Evolutionary conservation across 2,113 vertebrate species (phyloP), one percentile per base, ranked within the genome.

Genomic region (Notarius quadriscutis): DNA sequence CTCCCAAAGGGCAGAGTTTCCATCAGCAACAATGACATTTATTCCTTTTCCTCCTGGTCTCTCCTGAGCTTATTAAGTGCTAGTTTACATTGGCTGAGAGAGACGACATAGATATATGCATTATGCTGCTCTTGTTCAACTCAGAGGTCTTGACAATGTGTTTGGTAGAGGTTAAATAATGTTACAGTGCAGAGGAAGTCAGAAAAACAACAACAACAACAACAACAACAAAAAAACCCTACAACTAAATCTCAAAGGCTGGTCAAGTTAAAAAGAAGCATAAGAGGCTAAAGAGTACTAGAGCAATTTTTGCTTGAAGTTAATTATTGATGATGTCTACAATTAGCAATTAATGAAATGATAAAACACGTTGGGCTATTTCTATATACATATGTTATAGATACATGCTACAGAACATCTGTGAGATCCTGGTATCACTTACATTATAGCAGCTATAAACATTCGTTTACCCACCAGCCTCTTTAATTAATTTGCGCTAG

Each of bases 1-100:
- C 63, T 88, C 87, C 89, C 89, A 88, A 51, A 65, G 85, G 84
- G 87, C 84, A 86, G 81, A 87, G 74, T 65, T 87, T 90, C 87
- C 83, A 89, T 87, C 87, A 90, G 83, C 77, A 88, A 83, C 53
- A 81, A n/a, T 71, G 30, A 88, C 87, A 89, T 90, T 90, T 87
- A 83, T 90, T 30, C 79, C 77, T 87, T 87, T 87, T 87, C 77
- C 81, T 84, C 85, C 72, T 20, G 80, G 78, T 86, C 81, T 83
- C 81, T 74, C 77, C 80, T 84, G 84, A 85, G 87, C 87, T 83
- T 90, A 83, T 90, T 90, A 88, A 87, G 79, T 72, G 27, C 72
- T 74, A 58, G 50, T 78, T 83, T 75, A 87, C 79, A 50, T 65
- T 55, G 60, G 71, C n/a, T 34, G 86, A 63, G 67, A 83, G 71